Evolutionary conservation across 1,140 invertebrate genomes (phyloP).

Genomic region (Cotesia chilonis): DNA sequence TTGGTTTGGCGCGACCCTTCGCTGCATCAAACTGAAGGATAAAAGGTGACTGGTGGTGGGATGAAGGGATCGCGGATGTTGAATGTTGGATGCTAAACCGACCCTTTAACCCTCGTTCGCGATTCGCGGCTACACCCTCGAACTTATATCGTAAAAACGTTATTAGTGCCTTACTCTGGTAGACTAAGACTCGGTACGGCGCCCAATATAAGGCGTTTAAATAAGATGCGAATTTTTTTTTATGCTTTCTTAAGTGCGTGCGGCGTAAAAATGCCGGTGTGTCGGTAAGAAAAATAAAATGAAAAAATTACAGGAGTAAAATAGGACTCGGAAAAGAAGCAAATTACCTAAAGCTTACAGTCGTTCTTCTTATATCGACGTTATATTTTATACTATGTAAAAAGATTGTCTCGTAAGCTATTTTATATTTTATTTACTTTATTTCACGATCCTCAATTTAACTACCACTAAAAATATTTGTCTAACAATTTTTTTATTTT

Average conservation of each 20-base stretch:
- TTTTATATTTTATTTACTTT: neutral
- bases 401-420: conserved; percentile 24
- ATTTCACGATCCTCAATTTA: conserved; percentile 44
- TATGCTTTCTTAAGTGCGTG: conserved; percentile 47
- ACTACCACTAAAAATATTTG: conserved; percentile 60
- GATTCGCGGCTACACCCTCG: conserved; percentile 49
- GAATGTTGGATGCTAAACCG: neutral
- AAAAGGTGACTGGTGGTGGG: neutral
- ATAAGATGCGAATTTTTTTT: conserved; percentile 61
- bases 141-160: conserved; percentile 65
- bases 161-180: conserved; percentile 54
- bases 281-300: conserved; percentile 45
- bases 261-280: conserved; percentile 44
- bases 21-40: neutral
- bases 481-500: conserved; percentile 39
- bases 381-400: conserved; percentile 28
- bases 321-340: neutral
- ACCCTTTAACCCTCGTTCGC: conserved; percentile 38
- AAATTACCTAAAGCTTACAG: conserved; percentile 12
- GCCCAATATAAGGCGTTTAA: conserved; percentile 56
- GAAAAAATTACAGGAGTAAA: neutral
- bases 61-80: neutral
- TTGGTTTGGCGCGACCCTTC: conserved; percentile 14
- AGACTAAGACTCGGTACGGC: conserved; percentile 38
- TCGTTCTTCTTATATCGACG: conserved; percentile 27